Evolutionary conservation across 2,113 vertebrate species (phyloP), one percentile per base, ranked within the genome.

Genomic region (Clupea harengus): DNA sequence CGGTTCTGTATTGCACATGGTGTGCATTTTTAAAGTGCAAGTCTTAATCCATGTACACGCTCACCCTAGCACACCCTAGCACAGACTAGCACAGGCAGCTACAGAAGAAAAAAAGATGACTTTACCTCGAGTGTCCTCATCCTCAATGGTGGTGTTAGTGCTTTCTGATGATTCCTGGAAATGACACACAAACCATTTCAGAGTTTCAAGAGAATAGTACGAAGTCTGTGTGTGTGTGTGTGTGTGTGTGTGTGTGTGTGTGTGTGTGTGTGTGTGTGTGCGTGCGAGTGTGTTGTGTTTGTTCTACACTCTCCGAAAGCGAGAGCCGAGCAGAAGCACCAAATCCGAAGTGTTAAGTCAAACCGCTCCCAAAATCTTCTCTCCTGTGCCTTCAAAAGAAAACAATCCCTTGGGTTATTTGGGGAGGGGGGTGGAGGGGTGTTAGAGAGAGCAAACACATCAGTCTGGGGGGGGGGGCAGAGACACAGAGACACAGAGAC

Each of bases 81-180:
- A 22, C 6, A 46, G 50, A 32, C 32, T 32, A 39, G 10, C 28
- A 39, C 72, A 78, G 72, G 15, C 1, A 78, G 72, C 9, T 13
- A 32, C 13, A 32, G 25, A 32, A 15, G 32, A 78, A 15, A 78
- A 44, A 32, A 25, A 47, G n/a, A 15, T 17, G 22, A 60, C 0
- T 88, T 17, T 94, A 99, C 98, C 98, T 97, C 99, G 96, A 88
- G 97, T 98, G 87, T 99, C 98, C 94, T 99, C 98, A 0, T 99
- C 98, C 91, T 99, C 98, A 0, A 99, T 99, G 87, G 98, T 99
- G 86, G 98, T 99, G 90, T 99, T 99, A 84, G 97, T 98, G 93
- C 98, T 99, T 93, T 99, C 98, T 0, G 98, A 99, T 0, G 98
- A 99, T 93, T 99, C 98, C 98, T 99, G 91, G 75, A 93, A 93